Conservation (phyloP, 2,113 vertebrate species). For the Mesocricetus auratus region DNA sequence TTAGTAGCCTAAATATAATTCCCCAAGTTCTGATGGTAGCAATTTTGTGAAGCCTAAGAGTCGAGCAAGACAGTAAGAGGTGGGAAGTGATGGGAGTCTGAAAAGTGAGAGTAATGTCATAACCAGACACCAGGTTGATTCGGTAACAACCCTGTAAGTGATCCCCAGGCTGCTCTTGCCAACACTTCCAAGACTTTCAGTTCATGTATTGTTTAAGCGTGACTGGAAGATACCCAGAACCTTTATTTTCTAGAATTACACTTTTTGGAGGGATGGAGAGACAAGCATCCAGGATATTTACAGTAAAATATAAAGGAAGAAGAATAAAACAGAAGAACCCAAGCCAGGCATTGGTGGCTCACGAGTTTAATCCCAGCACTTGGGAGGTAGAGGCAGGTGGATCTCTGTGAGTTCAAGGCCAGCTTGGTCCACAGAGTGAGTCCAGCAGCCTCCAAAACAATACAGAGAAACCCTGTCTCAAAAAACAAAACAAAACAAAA, state of each 20-base stretch:
- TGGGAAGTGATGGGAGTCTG: neutral
- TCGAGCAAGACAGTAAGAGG: neutral
- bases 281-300: neutral
- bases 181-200: neutral
- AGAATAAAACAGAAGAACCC: neutral
- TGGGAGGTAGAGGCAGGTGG: no score
- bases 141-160: neutral
- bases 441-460: no score
- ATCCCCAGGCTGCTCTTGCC: neutral
- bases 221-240: neutral
- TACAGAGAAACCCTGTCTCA: no score
- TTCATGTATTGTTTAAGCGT: neutral
- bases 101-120: neutral
- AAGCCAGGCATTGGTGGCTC: no score
- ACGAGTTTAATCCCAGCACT: no score
- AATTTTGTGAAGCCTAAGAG: neutral
- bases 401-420: no score
- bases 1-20: neutral
- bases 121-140: neutral
- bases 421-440: no score
- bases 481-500: no score
- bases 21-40: neutral
- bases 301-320: constrained; percentile 8
- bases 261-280: neutral
- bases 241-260: constrained; percentile 13